Evolutionary conservation across 2,113 vertebrate species (phyloP), one percentile per base, ranked within the genome.

Genomic region (Dipodomys stephensi): DNA sequence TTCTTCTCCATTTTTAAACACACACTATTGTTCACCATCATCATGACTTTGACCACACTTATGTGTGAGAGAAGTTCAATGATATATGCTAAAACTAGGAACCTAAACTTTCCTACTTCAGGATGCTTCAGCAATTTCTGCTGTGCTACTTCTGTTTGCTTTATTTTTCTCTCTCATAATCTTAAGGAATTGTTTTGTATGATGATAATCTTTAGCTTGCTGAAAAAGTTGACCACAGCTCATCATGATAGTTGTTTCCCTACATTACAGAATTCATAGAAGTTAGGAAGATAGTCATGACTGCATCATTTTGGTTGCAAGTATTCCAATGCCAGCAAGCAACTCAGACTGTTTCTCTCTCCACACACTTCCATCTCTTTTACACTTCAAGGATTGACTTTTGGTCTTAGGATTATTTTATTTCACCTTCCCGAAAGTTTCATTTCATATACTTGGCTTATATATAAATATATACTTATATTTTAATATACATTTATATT

Each of bases 401-500:
- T 68, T 60, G 46, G 74, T 53, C 8, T 67, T 74, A 74, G 22
- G 11, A 78, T 88, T 83, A 95, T 90, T 96, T 95, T 92, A 96
- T 94, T 94, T 86, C 85, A 85, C 85, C 35, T 96, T 69, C 23
- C 57, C 69, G 39, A 95, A 96, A 93, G 39, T 96, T 93, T 39
- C 71, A 85, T 92, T 90, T 94, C 82, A 95, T 95, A 87, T 78
- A 71, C 4, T 72, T 71, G 83, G 27, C 88, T 95, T 92, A 92
- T 32, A 18, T 87, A 15, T 39, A 39, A 39, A 39, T 39, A 39
- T 39, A 39, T 39, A 39, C 39, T 39, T 39, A 39, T 39, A 39
- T 39, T 39, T 39, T 39, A 39, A 39, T 39, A 39, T 39, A 39
- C 39, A 39, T 39, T 39, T 39, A 39, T 39, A 39, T 39, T 39